Base-by-base conservation (phyloP, 2,113 vertebrate species). In the Amphilophus citrinellus region DNA sequence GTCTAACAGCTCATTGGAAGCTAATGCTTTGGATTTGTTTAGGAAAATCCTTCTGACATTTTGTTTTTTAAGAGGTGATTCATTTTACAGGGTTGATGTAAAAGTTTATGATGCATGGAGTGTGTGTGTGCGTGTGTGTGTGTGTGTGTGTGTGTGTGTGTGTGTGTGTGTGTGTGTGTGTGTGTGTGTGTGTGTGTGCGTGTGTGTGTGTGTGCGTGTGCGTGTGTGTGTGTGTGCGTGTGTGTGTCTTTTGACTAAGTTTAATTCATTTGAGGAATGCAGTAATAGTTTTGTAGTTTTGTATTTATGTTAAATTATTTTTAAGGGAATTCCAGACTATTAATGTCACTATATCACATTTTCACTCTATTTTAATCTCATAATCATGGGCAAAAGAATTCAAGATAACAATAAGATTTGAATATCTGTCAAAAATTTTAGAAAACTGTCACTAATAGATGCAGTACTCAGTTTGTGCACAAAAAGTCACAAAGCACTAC, bases 101-200 rank as follows among this genome's bases (percentile, higher is more conserved):
- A 87, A 78, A 82, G 60, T 93, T 92, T 87, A 93, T 87, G 88
- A 83, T 42, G 77, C 89, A 78, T 79, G 9, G 35, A 39, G n/a
- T 18, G 32, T n/a, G 7, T 27, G 58, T 61, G 14, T 35, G 32
- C 39, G 44, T 50, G 4, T 68, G 39, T 22, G 15, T 58, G 82
- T 79, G 27, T 27, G 27, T 27, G 27, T 3, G 27, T 27, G 27
- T 27, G 27, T 27, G 2, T 27, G 27, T 3, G 2, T 27, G 27
- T 27, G 27, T 3, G 27, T 27, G 0, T 24, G 82, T 79, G 27
- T 27, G 27, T 27, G 27, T 3, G 27, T 27, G 27, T 3, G 27
- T 27, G 2, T 27, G 27, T 1, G 2, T 27, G 27, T 27, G 27
- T 27, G 27, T 3, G 27, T 27, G 27, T 27, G 27, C 2, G 2